These are phyloP conservation scores for Fragum fragum DNA, from an alignment of 2,888 invertebrate genomes.

Conservation along the genomic window DNA sequence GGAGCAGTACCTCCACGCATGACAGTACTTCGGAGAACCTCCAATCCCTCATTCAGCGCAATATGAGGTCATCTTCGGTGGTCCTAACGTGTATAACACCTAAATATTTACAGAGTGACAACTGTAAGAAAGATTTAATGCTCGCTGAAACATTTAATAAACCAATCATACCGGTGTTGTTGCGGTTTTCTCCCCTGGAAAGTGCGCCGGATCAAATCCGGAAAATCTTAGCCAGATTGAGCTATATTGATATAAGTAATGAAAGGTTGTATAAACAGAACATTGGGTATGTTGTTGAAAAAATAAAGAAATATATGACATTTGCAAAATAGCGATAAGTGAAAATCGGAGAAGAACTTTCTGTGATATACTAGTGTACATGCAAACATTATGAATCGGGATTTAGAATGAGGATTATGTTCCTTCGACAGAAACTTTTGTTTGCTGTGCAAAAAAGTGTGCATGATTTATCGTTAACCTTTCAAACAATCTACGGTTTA, in stretches of 20 bases:
- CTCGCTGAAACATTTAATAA: conserved; percentile 84
- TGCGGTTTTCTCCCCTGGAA: conserved; percentile 84
- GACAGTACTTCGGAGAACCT: conserved; percentile 76
- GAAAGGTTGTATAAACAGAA: conserved; percentile 84
- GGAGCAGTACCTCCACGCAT: conserved; percentile 70
- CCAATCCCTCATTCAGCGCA: conserved; percentile 82
- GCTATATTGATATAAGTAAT: conserved; percentile 84
- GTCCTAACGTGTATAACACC: conserved; percentile 85
- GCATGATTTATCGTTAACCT: too few species aligned
- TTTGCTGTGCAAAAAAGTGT: too few species aligned
- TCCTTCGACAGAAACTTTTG: too few species aligned
- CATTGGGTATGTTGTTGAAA: conserved; percentile 78
- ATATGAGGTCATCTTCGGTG: conserved; percentile 81
- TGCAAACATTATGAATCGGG: too few species aligned
- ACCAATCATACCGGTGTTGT: conserved; percentile 83
- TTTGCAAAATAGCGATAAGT: neutral
- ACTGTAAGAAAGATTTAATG: conserved; percentile 84
- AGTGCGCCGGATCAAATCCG: conserved; percentile 82
- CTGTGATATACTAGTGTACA: too few species aligned
- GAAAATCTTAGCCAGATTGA: conserved; percentile 77
- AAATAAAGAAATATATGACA: conserved; percentile 74
- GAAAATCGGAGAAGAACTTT: too few species aligned
- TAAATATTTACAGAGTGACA: conserved; percentile 85
- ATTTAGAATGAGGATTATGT: too few species aligned
- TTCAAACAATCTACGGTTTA: too few species aligned